Evolutionary conservation across 2,113 vertebrate genomes (phyloP).

Genomic region (Odocoileus virginianus): DNA sequence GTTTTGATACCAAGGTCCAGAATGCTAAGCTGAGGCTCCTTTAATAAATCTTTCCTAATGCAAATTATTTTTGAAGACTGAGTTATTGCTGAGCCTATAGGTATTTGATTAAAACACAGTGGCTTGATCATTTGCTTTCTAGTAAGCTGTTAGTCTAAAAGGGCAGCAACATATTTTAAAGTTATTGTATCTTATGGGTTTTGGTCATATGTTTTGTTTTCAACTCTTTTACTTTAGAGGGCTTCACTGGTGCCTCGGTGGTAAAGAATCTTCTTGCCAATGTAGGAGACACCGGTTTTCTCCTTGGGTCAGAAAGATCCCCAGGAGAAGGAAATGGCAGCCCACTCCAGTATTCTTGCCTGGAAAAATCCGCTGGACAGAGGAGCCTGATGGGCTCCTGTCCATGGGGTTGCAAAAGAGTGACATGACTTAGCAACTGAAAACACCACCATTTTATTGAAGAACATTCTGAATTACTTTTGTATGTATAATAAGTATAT

Average conservation of each 20-base stretch:
- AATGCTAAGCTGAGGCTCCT: not conserved
- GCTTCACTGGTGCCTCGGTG: not conserved
- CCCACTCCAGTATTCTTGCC: not conserved
- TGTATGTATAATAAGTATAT: not conserved
- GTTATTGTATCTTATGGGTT: not conserved
- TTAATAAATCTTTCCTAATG: not conserved
- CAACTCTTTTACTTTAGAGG: not conserved
- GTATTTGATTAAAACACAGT: not conserved
- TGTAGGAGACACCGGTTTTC: not conserved
- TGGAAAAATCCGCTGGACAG: not conserved
- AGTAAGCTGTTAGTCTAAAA: not conserved
- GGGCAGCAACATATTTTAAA: not conserved
- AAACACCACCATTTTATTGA: not conserved
- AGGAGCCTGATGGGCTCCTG: rapidly evolving
- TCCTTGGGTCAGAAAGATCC: not conserved
- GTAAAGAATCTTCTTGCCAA: not conserved
- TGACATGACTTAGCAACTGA: not conserved
- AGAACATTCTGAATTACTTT: not conserved
- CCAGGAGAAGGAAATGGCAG: not conserved
- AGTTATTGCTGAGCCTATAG: not conserved
- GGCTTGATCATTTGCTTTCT: not conserved
- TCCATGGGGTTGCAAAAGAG: not conserved
- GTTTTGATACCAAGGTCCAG: not conserved
- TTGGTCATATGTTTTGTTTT: not conserved
- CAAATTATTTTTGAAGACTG: not conserved